phyloP scores from a whole-genome alignment of 1,140 invertebrate genomes.

The Leptinotarsa undecemlineata region DNA sequence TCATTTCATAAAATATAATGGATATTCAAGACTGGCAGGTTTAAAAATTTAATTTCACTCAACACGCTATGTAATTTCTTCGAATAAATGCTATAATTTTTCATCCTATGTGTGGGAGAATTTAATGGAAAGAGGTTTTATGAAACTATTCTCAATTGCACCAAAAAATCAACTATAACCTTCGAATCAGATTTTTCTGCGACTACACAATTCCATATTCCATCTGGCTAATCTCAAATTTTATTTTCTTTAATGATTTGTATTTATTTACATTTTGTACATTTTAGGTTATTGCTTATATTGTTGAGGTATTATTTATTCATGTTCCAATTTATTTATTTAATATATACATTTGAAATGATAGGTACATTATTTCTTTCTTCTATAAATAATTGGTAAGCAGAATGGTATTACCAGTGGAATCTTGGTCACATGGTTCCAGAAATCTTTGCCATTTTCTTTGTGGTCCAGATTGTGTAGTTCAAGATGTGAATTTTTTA shows the following conservation, averaged over 20 bases:
- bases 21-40: too few relatives aligned
- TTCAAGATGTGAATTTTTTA: neutral
- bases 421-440: neutral
- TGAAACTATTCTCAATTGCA: too few relatives aligned
- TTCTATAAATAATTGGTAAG: neutral
- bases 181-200: neutral
- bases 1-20: too few relatives aligned
- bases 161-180: neutral
- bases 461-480: neutral
- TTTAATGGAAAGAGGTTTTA: too few relatives aligned
- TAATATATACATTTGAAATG: slow-evolving; percentile 2
- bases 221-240: neutral
- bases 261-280: slow-evolving; percentile 16
- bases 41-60: too few relatives aligned
- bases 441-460: neutral
- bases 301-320: slow-evolving; percentile 5
- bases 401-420: slow-evolving; percentile 15
- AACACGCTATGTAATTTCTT: too few relatives aligned
- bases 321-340: slow-evolving; percentile 6
- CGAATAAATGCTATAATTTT: too few relatives aligned
- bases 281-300: slow-evolving; percentile 13
- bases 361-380: slow-evolving; percentile 11
- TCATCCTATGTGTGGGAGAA: too few relatives aligned
- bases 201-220: neutral
- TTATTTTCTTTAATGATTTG: neutral